Base-by-base conservation (phyloP, 1,140 invertebrate species). In the Asobara japonica region DNA sequence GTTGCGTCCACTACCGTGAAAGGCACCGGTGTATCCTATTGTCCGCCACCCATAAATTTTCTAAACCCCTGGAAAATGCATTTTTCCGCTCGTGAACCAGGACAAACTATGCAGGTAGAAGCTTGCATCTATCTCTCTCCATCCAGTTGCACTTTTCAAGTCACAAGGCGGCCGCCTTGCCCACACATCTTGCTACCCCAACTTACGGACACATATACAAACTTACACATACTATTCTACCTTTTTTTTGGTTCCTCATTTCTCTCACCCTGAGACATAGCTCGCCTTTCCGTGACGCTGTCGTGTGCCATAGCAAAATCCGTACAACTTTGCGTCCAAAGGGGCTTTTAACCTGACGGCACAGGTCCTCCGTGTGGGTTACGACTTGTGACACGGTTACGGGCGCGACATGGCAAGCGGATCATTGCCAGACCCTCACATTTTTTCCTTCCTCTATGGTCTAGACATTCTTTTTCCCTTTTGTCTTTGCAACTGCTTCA, bases 61-160 rank as follows among this genome's bases (percentile, higher is more conserved):
- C 41, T 65, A 70, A 71, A 76, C 75, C 68, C 72, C 74, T 76
- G 75, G 72, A 76, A 76, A 76, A 76, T 76, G 68, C 68, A 76
- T 76, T 76, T 76, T 76, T 76, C 73, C 75, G 73, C 70, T 64
- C 36, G 72, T 69, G 29, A 70, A 72, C 68, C 41, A 30, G 38
- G 69, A 56, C 20, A 8, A 56, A 25, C 36, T 31, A 22, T 71
- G 68, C 61, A 69, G 66, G 66, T 72, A 72, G 60, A 66, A 56
- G 11, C 41, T 45, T 51, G 20, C 60, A 51, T 66, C 62, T 16
- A n/a, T 68, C 71, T 72, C 30, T 36, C 33, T 51, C 22, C 51
- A 27, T 22, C 51, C 10, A 7, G 16, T 8, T 56, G 51, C 20
- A 18, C 51, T 6, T 11, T 56, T 56, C 13, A 22, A 56, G 22